Base-by-base conservation (phyloP, 2,797 vertebrate genomes). In the Cuniculus paca region DNA sequence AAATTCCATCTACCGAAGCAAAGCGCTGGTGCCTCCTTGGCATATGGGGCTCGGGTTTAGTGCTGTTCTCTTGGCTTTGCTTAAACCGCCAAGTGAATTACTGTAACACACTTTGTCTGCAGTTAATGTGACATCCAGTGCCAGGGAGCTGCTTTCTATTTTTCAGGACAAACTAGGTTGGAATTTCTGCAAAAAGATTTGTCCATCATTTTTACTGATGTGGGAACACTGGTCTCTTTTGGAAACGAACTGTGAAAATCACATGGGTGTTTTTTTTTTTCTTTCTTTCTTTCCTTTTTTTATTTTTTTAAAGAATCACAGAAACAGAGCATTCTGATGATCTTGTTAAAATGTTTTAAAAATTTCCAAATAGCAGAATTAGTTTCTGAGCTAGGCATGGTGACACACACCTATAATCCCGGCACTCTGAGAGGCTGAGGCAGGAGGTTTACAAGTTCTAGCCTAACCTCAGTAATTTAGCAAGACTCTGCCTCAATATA, bases 41-140 rank as follows among this genome's bases (percentile, higher is more conserved):
- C 91, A 93, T 16, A 4, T 3, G 61, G 90, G 88, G 54, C 54
- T 75, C 84, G 0, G 1, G 56, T 91, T 94, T 88, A 70, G 88
- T 48, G 70, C 58, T 31, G 10, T 65, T 82, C 80, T 93, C 83
- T 88, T 45, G 88, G 93, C 94, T 96, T 96, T 54, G 68, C 85
- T 87, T 90, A 60, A 95, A 95, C 78, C 96, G 95, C 89, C 96
- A 87, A 88, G 81, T 86, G 80, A 96, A 90, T 96, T 89, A 91
- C 87, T 61, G 65, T 54, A 91, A 92, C 89, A 88, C 42, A 42
- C n/a, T 75, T 93, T 88, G 94, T 94, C 80, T 77, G 74, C 95
- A 91, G 87, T 93, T 97, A 96, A 93, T 95, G 81, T 97, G 94
- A 83, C 87, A 70, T 65, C 81, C 50, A 28, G 87, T 81, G 93